Evolutionary conservation across 2,888 invertebrate species (phyloP).

Genomic region (Dolichopus griseipennis): DNA sequence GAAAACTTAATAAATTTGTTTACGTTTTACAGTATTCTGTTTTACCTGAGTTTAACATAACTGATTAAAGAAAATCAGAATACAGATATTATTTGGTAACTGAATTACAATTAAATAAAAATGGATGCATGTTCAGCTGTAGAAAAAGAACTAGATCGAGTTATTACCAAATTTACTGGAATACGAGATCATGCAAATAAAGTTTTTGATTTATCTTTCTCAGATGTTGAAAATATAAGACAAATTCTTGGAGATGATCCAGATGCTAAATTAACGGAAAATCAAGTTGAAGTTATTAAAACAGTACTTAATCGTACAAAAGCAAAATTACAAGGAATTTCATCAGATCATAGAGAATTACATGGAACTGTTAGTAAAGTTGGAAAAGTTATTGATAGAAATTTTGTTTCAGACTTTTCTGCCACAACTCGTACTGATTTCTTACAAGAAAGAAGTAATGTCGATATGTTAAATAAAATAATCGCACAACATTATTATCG

Average conservation of each 20-base stretch:
- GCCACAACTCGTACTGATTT: slow-evolving; percentile 77
- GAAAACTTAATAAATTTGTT: no score
- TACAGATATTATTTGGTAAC: no score
- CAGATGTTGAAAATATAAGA: slow-evolving; percentile 34
- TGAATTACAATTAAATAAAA: not conserved
- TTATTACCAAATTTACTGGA: slow-evolving; percentile 38
- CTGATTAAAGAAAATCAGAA: no score
- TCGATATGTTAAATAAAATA: slow-evolving; percentile 69
- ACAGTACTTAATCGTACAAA: slow-evolving; percentile 70
- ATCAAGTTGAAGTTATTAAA: slow-evolving; percentile 62
- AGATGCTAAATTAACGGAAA: slow-evolving; percentile 57
- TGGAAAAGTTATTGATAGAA: slow-evolving; percentile 92
- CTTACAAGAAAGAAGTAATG: slow-evolving; percentile 54
- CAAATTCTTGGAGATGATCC: slow-evolving; percentile 25
- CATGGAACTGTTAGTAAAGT: slow-evolving; percentile 78
- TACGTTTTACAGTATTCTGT: no score
- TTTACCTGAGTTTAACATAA: no score
- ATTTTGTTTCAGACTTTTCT: slow-evolving; percentile 85
- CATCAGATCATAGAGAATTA: slow-evolving; percentile 74
- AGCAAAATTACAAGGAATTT: slow-evolving; percentile 71
- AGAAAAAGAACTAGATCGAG: slow-evolving; percentile 42
- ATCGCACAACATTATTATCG: slow-evolving; percentile 93
- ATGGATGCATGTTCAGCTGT: slow-evolving; percentile 26
- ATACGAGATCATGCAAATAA: slow-evolving; percentile 37
- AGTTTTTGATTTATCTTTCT: slow-evolving; percentile 39